Percentiles rank a stretch among this genome's conserved stretches.
Evolutionary conservation across 2,113 vertebrate species (phyloP).

Genomic region (Apaloderma vittatum): DNA sequence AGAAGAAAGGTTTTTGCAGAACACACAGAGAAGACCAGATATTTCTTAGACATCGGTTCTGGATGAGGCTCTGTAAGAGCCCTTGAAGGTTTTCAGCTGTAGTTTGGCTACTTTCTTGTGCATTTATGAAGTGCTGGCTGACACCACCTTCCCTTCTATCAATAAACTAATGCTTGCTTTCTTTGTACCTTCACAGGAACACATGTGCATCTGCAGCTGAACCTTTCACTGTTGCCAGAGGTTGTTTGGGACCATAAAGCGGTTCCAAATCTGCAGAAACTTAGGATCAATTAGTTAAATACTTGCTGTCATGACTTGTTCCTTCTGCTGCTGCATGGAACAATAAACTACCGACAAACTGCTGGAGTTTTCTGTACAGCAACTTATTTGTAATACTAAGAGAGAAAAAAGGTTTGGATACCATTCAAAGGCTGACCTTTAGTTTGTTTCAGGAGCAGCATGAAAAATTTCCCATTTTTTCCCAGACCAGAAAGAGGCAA

Average conservation of each 20-base stretch:
- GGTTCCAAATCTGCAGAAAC: constrained; percentile 13
- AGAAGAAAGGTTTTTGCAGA: neutral
- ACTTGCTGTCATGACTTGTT: constrained; percentile 11
- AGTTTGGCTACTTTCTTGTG: neutral
- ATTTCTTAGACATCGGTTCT: neutral
- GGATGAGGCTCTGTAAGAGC: neutral
- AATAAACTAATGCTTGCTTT: neutral
- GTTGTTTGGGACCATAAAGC: constrained; percentile 10
- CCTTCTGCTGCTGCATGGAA: constrained; percentile 14
- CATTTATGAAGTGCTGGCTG: neutral
- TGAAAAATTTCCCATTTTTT: constrained; percentile 19
- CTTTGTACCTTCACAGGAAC: neutral
- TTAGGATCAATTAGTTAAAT: constrained; percentile 17
- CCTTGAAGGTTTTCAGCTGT: neutral
- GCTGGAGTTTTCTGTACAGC: constrained; percentile 1
- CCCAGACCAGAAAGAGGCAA: neutral
- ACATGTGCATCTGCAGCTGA: neutral
- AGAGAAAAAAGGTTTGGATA: constrained; percentile 38
- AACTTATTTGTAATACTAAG: constrained; percentile 17
- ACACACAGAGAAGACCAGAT: neutral
- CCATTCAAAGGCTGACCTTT: constrained; percentile 62
- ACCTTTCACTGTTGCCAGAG: neutral
- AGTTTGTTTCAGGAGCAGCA: constrained; percentile 35
- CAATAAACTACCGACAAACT: neutral
- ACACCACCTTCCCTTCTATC: neutral